A percentile compares a stretch with the other conserved stretches of the same genome.
Conservation (phyloP, 2,888 invertebrate species). For the Cryptocephalus primarius region DNA sequence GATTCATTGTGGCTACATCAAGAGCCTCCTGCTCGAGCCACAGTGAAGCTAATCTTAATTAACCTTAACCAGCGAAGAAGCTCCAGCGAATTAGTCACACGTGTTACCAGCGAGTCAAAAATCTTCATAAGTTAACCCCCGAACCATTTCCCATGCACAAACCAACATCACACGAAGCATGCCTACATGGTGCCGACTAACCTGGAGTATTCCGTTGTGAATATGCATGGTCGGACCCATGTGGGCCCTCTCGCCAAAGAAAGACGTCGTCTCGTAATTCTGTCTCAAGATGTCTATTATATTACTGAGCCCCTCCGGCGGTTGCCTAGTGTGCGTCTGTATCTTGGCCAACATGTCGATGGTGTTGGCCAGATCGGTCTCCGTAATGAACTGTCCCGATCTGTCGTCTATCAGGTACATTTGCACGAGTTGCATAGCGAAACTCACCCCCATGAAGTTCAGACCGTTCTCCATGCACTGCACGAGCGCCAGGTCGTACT, state of each 20-base stretch:
- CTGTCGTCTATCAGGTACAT: constrained; percentile 79
- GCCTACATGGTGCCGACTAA: constrained; percentile 30
- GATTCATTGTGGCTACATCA: no score
- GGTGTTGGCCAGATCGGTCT: constrained; percentile 77
- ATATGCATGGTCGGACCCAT: constrained; percentile 80
- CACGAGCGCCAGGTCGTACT: constrained; percentile 72
- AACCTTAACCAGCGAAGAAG: no score
- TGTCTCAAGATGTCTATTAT: constrained; percentile 74
- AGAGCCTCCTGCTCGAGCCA: no score
- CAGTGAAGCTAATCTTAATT: no score
- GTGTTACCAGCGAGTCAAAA: no score
- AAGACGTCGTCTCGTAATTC: constrained; percentile 57
- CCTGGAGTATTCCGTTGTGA: constrained; percentile 84
- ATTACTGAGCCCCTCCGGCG: constrained; percentile 73
- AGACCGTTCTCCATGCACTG: constrained; percentile 73
- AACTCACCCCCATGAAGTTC: constrained; percentile 64
- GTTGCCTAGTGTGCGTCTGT: constrained; percentile 60
- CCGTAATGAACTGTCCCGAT: constrained; percentile 62
- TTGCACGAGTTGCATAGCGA: constrained; percentile 86
- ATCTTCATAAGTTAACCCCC: no score
- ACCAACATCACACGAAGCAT: no score
- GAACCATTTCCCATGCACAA: no score
- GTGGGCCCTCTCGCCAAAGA: constrained; percentile 66
- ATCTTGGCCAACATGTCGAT: constrained; percentile 75
- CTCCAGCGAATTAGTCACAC: no score